Conservation (phyloP, 2,113 vertebrate species). For the Pogona vitticeps region DNA sequence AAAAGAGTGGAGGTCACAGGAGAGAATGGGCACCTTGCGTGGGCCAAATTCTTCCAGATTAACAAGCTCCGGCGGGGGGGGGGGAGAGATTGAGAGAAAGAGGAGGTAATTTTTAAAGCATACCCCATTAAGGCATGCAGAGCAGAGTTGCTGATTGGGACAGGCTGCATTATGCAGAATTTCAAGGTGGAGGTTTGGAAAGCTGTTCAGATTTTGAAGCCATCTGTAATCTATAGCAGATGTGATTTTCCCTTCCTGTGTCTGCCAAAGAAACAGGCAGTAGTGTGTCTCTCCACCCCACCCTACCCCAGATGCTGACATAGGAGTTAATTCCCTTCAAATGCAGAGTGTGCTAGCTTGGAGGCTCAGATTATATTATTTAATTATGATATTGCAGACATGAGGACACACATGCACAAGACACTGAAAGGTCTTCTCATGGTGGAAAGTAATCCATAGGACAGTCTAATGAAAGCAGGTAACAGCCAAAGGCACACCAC, state of each 20-base stretch:
- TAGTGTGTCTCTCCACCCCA: constrained; percentile 12
- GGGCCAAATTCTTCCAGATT: not conserved
- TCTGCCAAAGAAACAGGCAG: constrained; percentile 29
- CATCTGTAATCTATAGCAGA: constrained; percentile 20
- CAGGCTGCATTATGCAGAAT: not conserved
- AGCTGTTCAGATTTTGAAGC: constrained; percentile 15
- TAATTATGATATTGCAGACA: not conserved
- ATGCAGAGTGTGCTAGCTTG: not conserved
- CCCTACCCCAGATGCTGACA: not conserved
- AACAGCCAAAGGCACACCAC: no score
- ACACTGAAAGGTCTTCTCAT: constrained; percentile 17
- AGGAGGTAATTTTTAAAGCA: constrained; percentile 8
- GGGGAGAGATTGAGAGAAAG: no score
- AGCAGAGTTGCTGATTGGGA: not conserved
- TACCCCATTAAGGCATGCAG: not conserved
- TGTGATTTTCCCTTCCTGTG: not conserved
- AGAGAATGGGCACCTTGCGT: no score
- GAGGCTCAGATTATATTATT: not conserved
- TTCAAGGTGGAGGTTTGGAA: constrained; percentile 39
- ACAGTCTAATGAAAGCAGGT: not conserved
- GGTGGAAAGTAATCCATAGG: not conserved
- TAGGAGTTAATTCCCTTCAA: not conserved
- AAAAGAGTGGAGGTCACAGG: not conserved
- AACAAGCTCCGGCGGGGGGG: no score
- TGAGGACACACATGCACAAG: not conserved